Evolutionary conservation across 53 echinoderm and acorn worm genomes (phyloP), one percentile per base, ranked within the genome.

Genomic region (Echinarachnius parma): DNA sequence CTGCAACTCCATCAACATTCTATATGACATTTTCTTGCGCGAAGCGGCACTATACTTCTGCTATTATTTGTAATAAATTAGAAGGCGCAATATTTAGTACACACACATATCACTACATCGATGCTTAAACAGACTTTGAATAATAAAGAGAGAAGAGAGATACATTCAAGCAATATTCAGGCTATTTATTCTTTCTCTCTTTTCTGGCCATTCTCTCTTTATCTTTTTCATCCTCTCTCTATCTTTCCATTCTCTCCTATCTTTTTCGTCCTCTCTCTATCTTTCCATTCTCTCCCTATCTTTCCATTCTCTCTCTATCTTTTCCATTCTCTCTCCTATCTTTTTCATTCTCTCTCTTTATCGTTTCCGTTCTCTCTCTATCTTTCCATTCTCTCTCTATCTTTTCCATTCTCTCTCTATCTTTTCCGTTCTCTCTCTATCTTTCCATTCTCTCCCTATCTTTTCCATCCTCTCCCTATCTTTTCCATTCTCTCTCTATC

Each of bases 21-120:
- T 66, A 66, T 66, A 47, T 66, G 66, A 66, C 66, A 66, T 66
- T 66, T 66, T 66, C 66, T 66, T 66, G 66, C 31, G 48, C 49
- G 47, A 18, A 66, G 66, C 66, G 66, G 66, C 66, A 66, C 66
- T 24, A 48, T 48, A 47, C 48, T 48, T 66, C 9, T 48, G n/a
- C 29, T 66, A 66, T 66, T 66, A 66, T 66, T 66, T 66, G 66
- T 66, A 66, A 66, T 66, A 66, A 66, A 66, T 66, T 66, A 66
- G 48, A 46, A 29, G 26, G 66, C 66, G 47, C 27, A 48, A 31
- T 50, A 10, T 0, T 50, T 50, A 14, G 7, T 20, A 14, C 5
- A 10, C 5, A 50, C 52, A 5, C 5, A 20, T 9, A 5, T 50
- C 21, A 7, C 21, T 5, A 20, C 5, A 9, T 50, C 11, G n/a